These are phyloP conservation scores for Terebella lapidaria DNA, from an alignment of 2,888 invertebrate genomes.

Conservation along the genomic window DNA sequence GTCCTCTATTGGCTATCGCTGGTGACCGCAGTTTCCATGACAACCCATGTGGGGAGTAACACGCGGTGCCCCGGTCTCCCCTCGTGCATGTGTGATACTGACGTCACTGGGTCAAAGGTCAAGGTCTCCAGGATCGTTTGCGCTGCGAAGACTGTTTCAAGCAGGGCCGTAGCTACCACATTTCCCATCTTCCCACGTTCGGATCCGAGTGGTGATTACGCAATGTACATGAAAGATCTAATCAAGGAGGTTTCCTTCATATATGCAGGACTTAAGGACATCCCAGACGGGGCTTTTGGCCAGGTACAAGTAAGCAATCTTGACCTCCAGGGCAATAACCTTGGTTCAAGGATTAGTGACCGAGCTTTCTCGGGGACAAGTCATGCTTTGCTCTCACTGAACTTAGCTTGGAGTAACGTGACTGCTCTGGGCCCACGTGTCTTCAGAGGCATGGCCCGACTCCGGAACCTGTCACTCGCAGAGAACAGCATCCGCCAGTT, in stretches of 20 bases:
- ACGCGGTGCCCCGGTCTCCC: too few species aligned
- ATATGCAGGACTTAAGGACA: background rate
- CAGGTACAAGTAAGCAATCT: constrained; percentile 13
- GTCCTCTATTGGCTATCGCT: too few species aligned
- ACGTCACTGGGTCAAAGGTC: too few species aligned
- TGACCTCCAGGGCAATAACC: constrained; percentile 25
- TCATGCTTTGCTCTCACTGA: constrained; percentile 15
- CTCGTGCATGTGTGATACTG: too few species aligned
- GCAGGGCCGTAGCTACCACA: too few species aligned
- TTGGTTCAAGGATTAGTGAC: constrained; percentile 11
- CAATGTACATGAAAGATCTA: too few species aligned
- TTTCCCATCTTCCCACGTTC: too few species aligned
- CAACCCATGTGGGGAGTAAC: too few species aligned
- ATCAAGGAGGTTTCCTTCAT: background rate
- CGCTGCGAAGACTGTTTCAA: too few species aligned
- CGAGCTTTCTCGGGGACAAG: constrained; percentile 17
- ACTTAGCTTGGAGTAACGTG: constrained; percentile 26
- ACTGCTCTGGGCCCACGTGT: constrained; percentile 15
- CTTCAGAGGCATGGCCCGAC: constrained; percentile 19
- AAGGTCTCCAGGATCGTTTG: too few species aligned
- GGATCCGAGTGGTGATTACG: too few species aligned
- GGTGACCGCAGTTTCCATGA: too few species aligned
- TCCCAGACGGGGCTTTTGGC: background rate
- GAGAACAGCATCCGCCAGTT: constrained; percentile 20
- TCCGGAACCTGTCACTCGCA: constrained; percentile 22